phyloP scores from a whole-genome alignment of 64 coral and sea anemone species.

The Stylophora pistillata region DNA sequence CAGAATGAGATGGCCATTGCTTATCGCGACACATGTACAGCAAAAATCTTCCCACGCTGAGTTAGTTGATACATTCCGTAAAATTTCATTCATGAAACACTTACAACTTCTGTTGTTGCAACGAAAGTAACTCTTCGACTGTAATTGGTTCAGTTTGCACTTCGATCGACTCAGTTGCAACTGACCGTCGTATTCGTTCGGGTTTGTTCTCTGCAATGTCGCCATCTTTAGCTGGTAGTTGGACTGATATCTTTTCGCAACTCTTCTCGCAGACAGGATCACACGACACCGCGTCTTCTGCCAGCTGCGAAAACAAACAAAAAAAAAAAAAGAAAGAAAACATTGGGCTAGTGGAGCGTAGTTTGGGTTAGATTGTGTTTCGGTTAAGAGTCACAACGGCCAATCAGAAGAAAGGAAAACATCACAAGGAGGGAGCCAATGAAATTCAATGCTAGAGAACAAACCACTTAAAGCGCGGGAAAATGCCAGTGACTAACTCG shows the following conservation, averaged over 20 bases:
- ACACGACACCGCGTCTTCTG: neutral
- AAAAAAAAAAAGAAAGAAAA: neutral
- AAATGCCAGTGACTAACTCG: too few species aligned
- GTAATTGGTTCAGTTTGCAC: conserved; percentile 36
- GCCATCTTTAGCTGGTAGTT: neutral
- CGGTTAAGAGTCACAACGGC: too few species aligned
- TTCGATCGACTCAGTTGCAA: neutral
- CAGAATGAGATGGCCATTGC: too few species aligned
- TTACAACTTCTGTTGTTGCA: conserved; percentile 59
- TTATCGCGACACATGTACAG: too few species aligned
- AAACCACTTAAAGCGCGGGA: too few species aligned
- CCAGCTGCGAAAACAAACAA: neutral
- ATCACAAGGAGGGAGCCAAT: too few species aligned
- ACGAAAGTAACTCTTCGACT: neutral
- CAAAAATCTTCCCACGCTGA: too few species aligned
- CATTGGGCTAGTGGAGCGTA: neutral
- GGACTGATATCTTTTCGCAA: neutral
- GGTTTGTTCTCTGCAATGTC: neutral
- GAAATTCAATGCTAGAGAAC: too few species aligned
- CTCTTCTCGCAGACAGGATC: neutral
- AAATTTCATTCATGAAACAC: neutral
- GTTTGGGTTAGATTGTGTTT: too few species aligned
- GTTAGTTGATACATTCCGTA: neutral
- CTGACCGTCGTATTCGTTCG: neutral
- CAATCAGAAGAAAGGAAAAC: too few species aligned